Evolutionary conservation across 2,797 vertebrate species (phyloP).

Genomic region (Moxostoma hubbsi): DNA sequence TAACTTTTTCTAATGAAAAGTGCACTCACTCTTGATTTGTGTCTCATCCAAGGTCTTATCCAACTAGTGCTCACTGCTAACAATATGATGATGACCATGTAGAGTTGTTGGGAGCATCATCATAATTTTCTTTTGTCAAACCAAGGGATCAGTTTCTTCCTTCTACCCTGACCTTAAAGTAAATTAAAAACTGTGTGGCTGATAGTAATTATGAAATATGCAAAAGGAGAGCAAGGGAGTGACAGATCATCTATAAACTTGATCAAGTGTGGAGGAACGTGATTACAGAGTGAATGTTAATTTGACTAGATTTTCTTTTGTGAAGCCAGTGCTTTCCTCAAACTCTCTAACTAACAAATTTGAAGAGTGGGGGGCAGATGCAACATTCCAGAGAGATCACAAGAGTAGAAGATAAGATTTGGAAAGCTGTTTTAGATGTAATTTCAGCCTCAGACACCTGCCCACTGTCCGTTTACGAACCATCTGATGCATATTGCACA

Average conservation of each 20-base stretch:
- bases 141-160: too few species aligned
- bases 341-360: slow-evolving; percentile 66
- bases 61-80: slow-evolving; percentile 8
- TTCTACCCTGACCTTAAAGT: slow-evolving; percentile 31
- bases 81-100: not conserved
- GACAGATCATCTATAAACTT: slow-evolving; percentile 75
- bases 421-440: not conserved
- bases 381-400: slow-evolving; percentile 64
- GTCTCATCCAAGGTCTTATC: not conserved
- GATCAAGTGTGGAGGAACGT: slow-evolving; percentile 72
- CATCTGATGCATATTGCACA: not conserved
- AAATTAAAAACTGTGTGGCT: slow-evolving; percentile 62
- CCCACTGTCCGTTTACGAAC: not conserved
- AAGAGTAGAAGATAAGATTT: slow-evolving; percentile 46
- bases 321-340: slow-evolving; percentile 63
- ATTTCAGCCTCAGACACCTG: not conserved
- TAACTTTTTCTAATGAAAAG: not conserved
- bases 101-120: not conserved
- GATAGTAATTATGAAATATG: slow-evolving; percentile 75
- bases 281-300: slow-evolving; percentile 68
- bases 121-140: not conserved
- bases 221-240: slow-evolving; percentile 58
- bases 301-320: slow-evolving; percentile 70
- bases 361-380: slow-evolving; percentile 39
- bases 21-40: not conserved